Percentiles rank a stretch among this genome's conserved stretches.
Conservation (phyloP, 2,797 vertebrate species). For the Enteromius viviparus region DNA sequence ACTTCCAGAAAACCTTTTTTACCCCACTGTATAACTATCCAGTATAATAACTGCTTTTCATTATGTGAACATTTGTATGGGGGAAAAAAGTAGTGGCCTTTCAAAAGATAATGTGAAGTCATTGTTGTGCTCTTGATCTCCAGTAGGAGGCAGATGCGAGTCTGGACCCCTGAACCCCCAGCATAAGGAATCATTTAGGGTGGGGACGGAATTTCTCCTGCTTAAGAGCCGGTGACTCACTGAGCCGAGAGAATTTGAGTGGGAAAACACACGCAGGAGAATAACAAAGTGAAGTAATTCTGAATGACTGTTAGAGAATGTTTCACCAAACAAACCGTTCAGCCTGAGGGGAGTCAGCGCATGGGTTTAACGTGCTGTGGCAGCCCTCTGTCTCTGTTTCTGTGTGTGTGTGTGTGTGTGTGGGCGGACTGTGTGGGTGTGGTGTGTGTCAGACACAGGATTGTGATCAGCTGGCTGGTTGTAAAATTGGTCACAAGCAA, state of each 20-base stretch:
- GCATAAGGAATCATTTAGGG: constrained; percentile 54
- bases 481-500: not conserved
- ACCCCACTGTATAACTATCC: too few relatives aligned
- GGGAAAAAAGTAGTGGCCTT: not conserved
- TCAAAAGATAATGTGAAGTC: not conserved
- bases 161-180: not conserved
- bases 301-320: constrained; percentile 21
- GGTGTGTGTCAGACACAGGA: constrained; percentile 20
- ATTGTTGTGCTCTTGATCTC: not conserved
- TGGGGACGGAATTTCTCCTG: constrained; percentile 53
- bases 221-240: constrained; percentile 49
- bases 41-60: too few relatives aligned
- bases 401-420: not conserved
- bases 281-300: constrained; percentile 14
- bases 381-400: not conserved
- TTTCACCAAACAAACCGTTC: constrained; percentile 2
- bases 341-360: not conserved
- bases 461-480: constrained; percentile 14
- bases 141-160: constrained; percentile 34
- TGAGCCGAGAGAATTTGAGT: not conserved
- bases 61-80: not conserved
- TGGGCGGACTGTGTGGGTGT: not conserved
- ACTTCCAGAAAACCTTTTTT: too few relatives aligned
- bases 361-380: not conserved
- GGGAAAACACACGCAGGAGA: constrained; percentile 16